These are phyloP conservation scores for Corythornis madagascariensis DNA, from an alignment of 2,113 vertebrate genomes.

Conservation along the genomic window DNA sequence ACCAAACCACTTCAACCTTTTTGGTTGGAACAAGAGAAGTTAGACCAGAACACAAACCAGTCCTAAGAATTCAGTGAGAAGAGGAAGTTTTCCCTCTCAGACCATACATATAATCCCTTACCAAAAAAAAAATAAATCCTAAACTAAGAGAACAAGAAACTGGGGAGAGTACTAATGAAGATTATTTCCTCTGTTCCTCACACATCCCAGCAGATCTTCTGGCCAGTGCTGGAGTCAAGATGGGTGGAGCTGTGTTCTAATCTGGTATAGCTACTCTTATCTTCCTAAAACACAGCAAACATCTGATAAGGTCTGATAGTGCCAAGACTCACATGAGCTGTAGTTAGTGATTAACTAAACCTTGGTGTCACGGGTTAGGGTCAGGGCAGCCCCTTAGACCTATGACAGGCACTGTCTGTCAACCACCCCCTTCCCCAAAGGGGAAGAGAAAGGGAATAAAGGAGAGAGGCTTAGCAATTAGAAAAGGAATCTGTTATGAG, in stretches of 20 bases:
- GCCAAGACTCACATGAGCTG: neutral
- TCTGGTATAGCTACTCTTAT: neutral
- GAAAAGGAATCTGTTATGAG: neutral
- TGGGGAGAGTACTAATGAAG: neutral
- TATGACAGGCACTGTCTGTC: too few relatives aligned
- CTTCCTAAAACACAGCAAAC: neutral
- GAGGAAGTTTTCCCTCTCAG: neutral
- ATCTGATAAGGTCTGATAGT: neutral
- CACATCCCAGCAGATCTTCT: neutral
- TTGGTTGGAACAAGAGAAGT: neutral
- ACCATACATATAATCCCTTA: neutral
- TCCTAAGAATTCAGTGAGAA: neutral
- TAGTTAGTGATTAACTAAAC: neutral
- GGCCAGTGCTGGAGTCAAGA: neutral
- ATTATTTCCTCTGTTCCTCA: neutral
- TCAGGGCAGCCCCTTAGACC: too few relatives aligned
- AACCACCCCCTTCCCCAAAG: too few relatives aligned
- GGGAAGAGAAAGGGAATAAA: too few relatives aligned
- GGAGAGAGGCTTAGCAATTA: too few relatives aligned
- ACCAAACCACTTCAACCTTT: neutral
- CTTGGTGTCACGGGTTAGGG: too few relatives aligned
- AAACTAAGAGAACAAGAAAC: neutral
- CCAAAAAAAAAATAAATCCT: neutral
- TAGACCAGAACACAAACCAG: neutral
- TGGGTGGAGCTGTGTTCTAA: neutral